Evolutionary conservation across 2,113 vertebrate genomes (phyloP).

Genomic region (Oryzias woworae): DNA sequence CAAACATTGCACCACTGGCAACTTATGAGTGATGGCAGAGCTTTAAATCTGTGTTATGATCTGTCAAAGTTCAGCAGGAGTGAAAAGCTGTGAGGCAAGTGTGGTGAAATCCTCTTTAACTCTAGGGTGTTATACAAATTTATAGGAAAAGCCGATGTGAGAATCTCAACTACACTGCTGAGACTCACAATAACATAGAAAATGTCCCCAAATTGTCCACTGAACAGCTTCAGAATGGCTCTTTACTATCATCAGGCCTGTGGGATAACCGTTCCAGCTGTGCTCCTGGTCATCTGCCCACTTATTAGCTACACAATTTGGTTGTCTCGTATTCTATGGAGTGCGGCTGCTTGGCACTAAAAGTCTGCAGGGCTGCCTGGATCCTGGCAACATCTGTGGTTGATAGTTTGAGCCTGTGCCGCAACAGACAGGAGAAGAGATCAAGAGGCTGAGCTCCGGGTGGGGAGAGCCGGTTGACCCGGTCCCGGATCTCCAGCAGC

Average conservation of each 20-base stretch:
- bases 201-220: constrained; percentile 56
- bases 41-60: constrained; percentile 31
- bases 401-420: constrained; percentile 82
- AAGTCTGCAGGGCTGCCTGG: constrained; percentile 80
- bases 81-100: constrained; percentile 53
- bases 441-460: constrained; percentile 80
- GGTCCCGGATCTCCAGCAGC: constrained; percentile 82
- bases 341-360: constrained; percentile 80
- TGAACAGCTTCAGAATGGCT: constrained; percentile 41
- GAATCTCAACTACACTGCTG: constrained; percentile 47
- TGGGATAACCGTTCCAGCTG: constrained; percentile 36
- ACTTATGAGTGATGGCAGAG: constrained; percentile 42
- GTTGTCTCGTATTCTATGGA: constrained; percentile 83
- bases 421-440: constrained; percentile 81
- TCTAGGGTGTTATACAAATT: constrained; percentile 67
- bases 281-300: constrained; percentile 41
- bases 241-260: constrained; percentile 41
- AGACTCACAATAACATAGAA: constrained; percentile 51
- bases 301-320: constrained; percentile 83
- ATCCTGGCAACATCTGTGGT: constrained; percentile 80
- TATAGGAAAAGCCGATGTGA: constrained; percentile 62
- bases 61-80: constrained; percentile 32
- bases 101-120: constrained; percentile 56
- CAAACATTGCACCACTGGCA: constrained; percentile 49
- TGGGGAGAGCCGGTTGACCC: constrained; percentile 81